Evolutionary conservation across 2,888 invertebrate genomes (phyloP), one percentile per base, ranked within the genome.

Genomic region (Cephus runcator): DNA sequence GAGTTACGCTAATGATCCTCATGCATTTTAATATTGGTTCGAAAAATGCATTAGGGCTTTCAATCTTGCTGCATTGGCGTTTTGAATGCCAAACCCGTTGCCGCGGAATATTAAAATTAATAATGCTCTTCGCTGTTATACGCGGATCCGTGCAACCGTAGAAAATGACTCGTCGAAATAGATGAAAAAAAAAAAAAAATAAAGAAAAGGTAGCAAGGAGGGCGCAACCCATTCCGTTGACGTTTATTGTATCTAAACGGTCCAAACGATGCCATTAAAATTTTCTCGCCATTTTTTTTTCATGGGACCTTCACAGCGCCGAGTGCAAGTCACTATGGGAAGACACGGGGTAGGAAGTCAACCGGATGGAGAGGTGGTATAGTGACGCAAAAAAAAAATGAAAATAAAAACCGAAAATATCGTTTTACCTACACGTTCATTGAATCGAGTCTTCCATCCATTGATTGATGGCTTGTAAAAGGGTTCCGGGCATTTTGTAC

Each of bases 221-320:
- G 88, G 88, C 85, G 86, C 87, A 86, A 86, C 85, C 85, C 83
- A 85, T 82, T 85, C 86, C 87, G 87, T 87, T 88, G 88, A 90
- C 88, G 89, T 90, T 91, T 90, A 91, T 91, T 91, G 90, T 90
- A 83, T 83, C 84, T 88, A 91, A 91, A 88, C 89, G 89, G 87
- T 81, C 83, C 85, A 85, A 84, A 83, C 84, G 86, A 82, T 82
- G 87, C 86, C 86, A 90, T 90, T 89, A 90, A 89, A 87, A 89
- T 85, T 87, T 88, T 84, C 85, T 84, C 80, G 85, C 84, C 80
- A 81, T 73, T 79, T 81, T 79, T 83, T 79, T 77, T 79, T 75
- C 79, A 78, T 6, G 56, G 79, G 80, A 84, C 30, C 23, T 75
- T 71, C n/a, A 34, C 34, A 73, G 31, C 76, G 34, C 73, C 23